A percentile compares a stretch with the other conserved stretches of the same genome.
phyloP scores from a whole-genome alignment of 2,888 invertebrate species.

The Phyllotreta cruciferae region DNA sequence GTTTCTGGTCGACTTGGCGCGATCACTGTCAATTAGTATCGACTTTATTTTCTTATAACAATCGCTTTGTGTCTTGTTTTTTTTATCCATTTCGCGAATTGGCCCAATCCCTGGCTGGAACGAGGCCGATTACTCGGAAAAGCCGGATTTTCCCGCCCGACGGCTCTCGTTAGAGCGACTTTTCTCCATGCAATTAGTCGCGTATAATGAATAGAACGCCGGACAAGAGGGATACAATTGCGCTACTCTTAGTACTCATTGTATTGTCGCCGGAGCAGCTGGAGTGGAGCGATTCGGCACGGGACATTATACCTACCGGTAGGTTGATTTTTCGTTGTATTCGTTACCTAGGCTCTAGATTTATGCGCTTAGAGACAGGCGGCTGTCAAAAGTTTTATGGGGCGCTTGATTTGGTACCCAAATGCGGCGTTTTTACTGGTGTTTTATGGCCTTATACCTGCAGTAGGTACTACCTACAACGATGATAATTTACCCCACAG shows the following conservation, averaged over 20 bases:
- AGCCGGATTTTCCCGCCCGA: slow-evolving; percentile 27
- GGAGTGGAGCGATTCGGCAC: no score
- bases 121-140: slow-evolving; percentile 33
- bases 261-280: slow-evolving; percentile 1
- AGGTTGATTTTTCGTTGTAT: no score
- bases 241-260: neutral
- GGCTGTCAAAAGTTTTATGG: slow-evolving; percentile 35
- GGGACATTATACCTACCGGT: no score
- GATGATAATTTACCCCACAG: neutral
- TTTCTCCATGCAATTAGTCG: no score
- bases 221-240: no score
- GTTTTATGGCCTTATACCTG: neutral
- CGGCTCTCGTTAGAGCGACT: slow-evolving; percentile 38
- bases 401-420: slow-evolving; percentile 25
- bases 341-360: slow-evolving; percentile 28
- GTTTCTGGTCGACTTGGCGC: slow-evolving; percentile 53
- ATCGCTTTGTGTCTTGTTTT: slow-evolving; percentile 50
- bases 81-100: slow-evolving; percentile 42
- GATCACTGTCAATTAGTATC: slow-evolving; percentile 55
- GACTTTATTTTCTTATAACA: slow-evolving; percentile 49
- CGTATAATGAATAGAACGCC: no score
- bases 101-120: slow-evolving; percentile 48
- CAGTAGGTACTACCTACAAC: slow-evolving; percentile 20
- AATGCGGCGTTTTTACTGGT: neutral
- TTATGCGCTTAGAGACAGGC: slow-evolving; percentile 39